phyloP scores from a whole-genome alignment of 2,888 invertebrate genomes.

The Amiota mariae region DNA sequence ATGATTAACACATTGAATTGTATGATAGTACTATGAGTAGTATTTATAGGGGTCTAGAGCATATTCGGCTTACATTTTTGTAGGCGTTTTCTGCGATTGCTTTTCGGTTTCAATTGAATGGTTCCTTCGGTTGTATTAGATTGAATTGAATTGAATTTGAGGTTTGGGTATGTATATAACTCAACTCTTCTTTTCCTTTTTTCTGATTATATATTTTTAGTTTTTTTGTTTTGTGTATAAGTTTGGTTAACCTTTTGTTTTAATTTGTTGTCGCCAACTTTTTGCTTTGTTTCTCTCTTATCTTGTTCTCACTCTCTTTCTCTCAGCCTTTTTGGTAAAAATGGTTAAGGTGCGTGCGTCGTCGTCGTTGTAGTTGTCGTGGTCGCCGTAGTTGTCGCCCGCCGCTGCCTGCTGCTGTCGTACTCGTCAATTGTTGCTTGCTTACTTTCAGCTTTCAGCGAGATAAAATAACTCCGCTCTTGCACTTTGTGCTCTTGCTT shows the following conservation, averaged over 20 bases:
- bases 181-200: constrained; percentile 39
- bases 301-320: constrained; percentile 14
- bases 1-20: constrained; percentile 41
- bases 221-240: constrained; percentile 38
- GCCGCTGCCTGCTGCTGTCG: constrained; percentile 42
- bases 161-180: too few relatives aligned
- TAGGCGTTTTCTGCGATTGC: constrained; percentile 65
- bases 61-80: constrained; percentile 34
- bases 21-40: constrained; percentile 34
- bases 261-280: constrained; percentile 56
- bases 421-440: constrained; percentile 49
- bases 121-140: too few relatives aligned
- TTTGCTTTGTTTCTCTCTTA: constrained; percentile 24
- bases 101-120: constrained; percentile 58
- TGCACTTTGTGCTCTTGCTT: constrained; percentile 24
- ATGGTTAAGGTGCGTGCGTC: constrained; percentile 52
- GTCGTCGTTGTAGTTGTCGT: constrained; percentile 26
- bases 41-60: neutral
- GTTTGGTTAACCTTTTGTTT: constrained; percentile 42
- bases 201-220: constrained; percentile 35
- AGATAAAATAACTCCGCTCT: constrained; percentile 23
- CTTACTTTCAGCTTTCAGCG: too few relatives aligned
- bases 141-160: too few relatives aligned
- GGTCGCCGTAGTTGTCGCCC: neutral
- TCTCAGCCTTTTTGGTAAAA: constrained; percentile 35